Evolutionary conservation across 2,888 invertebrate genomes (phyloP).

Genomic region (Schizotus pectinicornis): DNA sequence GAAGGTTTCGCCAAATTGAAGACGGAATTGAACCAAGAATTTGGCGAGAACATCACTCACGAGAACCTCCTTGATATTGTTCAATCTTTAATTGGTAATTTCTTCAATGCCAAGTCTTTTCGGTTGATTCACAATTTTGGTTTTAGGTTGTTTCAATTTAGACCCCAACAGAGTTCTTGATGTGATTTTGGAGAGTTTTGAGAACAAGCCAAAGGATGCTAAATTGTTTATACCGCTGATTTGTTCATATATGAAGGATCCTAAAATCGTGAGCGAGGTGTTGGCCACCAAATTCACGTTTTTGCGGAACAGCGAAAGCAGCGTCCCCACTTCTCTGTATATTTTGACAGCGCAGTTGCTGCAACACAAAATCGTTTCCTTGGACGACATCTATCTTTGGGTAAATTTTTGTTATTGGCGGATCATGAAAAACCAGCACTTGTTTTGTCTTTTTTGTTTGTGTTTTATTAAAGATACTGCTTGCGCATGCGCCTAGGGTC

Average conservation of each 20-base stretch:
- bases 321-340: slow-evolving; percentile 85
- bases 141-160: slow-evolving; percentile 87
- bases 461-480: too few species aligned
- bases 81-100: slow-evolving; percentile 81
- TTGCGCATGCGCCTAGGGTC: too few species aligned
- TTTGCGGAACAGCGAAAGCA: slow-evolving; percentile 69
- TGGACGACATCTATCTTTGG: slow-evolving; percentile 92
- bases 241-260: slow-evolving; percentile 87
- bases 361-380: slow-evolving; percentile 82
- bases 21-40: slow-evolving; percentile 89
- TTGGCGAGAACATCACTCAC: slow-evolving; percentile 68
- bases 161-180: slow-evolving; percentile 98
- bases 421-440: too few species aligned
- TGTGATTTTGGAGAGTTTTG: slow-evolving; percentile 95
- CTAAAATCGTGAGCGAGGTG: slow-evolving; percentile 89
- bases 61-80: slow-evolving; percentile 83
- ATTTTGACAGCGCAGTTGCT: slow-evolving; percentile 88
- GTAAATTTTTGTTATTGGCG: too few species aligned
- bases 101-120: too few species aligned
- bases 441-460: too few species aligned
- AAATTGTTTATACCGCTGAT: slow-evolving; percentile 86
- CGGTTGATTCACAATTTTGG: too few species aligned
- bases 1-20: slow-evolving; percentile 98
- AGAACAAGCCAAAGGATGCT: slow-evolving; percentile 80
- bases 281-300: slow-evolving; percentile 89